These are phyloP conservation scores for Tipula confusa DNA, from an alignment of 2,888 invertebrate species.

Conservation along the genomic window DNA sequence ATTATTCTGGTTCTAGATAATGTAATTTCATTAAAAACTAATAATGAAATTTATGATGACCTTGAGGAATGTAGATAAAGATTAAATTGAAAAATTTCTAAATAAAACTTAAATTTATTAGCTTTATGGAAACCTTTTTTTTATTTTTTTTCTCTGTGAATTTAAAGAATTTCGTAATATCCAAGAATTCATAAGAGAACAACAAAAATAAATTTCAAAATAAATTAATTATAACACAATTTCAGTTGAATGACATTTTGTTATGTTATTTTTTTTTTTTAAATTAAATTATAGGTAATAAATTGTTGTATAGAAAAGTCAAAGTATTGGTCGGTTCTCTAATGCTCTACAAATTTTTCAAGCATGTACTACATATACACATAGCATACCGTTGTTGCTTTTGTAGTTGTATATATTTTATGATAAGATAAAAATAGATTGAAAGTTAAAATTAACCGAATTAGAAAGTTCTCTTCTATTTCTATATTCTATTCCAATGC, in stretches of 20 bases:
- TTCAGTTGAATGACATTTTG: neutral
- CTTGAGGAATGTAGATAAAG: neutral
- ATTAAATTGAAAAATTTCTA: neutral
- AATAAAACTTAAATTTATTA: neutral
- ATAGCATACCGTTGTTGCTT: neutral
- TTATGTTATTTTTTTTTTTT: too few relatives aligned
- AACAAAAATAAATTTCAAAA: neutral
- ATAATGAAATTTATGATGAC: neutral
- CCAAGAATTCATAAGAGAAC: neutral
- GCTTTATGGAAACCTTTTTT: neutral
- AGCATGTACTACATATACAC: neutral
- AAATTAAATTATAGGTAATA: neutral
- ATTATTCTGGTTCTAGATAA: neutral
- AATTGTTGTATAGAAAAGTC: neutral
- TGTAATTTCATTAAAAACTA: neutral
- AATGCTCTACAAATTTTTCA: too few relatives aligned
- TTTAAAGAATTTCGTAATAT: neutral
- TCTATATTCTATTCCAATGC: neutral
- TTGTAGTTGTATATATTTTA: neutral
- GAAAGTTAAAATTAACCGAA: slow-evolving; percentile 3
- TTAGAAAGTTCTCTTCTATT: neutral
- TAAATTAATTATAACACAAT: neutral
- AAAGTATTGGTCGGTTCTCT: neutral
- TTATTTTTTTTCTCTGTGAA: neutral
- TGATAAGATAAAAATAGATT: slow-evolving; percentile 25